Evolutionary conservation across 2,113 vertebrate species (phyloP).

Genomic region (Dipodomys ordii): DNA sequence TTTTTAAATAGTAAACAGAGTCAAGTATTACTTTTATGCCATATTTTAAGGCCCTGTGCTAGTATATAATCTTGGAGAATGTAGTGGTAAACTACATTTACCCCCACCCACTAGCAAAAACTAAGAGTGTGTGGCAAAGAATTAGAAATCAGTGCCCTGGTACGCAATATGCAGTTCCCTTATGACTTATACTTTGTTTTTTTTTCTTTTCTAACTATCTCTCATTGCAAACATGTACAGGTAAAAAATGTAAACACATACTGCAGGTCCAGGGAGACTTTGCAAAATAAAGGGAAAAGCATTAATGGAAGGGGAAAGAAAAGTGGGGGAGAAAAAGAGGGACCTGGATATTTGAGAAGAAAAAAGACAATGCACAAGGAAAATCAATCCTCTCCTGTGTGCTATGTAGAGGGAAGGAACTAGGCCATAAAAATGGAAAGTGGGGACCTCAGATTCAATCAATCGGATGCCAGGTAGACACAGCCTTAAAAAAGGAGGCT

Average conservation of each 20-base stretch:
- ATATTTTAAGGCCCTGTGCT: neutral
- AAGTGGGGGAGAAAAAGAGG: neutral
- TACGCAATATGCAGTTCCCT: neutral
- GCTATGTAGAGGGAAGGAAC: slow-evolving; percentile 35
- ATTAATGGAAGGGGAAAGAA: neutral
- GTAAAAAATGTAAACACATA: neutral
- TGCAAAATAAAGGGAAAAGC: neutral
- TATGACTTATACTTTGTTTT: neutral
- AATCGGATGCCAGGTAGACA: slow-evolving; percentile 47
- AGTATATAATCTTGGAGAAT: neutral
- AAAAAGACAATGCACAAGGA: slow-evolving; percentile 20
- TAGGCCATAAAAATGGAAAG: slow-evolving; percentile 68
- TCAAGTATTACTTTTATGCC: slow-evolving; percentile 38
- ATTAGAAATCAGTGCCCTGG: slow-evolving; percentile 7
- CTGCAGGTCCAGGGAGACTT: neutral
- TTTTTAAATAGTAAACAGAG: neutral
- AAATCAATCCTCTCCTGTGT: slow-evolving; percentile 46
- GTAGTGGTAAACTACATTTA: neutral
- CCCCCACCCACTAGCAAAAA: neutral
- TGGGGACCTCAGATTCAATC: slow-evolving; percentile 58
- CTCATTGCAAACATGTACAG: neutral
- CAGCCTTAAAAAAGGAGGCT: slow-evolving; percentile 72
- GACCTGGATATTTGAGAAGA: neutral
- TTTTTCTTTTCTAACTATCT: slow-evolving; percentile 1
- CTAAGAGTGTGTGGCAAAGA: neutral